A percentile compares a stretch with the other conserved stretches of the same genome.
Conservation (phyloP, 2,797 vertebrate species). For the Danio aesculapii region DNA sequence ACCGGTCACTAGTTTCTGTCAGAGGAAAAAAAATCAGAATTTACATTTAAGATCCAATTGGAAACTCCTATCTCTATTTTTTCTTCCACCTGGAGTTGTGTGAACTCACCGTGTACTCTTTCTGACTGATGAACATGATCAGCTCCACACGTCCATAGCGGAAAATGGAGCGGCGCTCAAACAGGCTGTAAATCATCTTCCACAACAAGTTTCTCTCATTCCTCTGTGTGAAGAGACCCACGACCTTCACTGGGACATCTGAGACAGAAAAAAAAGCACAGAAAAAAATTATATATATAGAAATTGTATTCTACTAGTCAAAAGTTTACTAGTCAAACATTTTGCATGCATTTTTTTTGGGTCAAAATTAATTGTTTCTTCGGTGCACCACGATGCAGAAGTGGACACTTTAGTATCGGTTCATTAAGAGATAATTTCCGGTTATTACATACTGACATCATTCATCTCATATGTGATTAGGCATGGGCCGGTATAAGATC, state of each 20-base stretch:
- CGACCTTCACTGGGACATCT: constrained; percentile 89
- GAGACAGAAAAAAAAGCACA: constrained; percentile 31
- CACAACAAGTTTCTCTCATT: constrained; percentile 82
- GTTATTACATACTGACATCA: too few relatives aligned
- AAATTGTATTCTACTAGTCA: too few relatives aligned
- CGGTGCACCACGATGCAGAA: too few relatives aligned
- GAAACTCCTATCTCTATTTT: neutral
- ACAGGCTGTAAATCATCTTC: constrained; percentile 86
- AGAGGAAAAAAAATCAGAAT: constrained; percentile 13
- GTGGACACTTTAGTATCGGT: too few relatives aligned
- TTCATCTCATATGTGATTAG: too few relatives aligned
- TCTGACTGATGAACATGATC: constrained; percentile 90
- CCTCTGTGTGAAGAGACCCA: constrained; percentile 83
- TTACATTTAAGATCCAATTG: neutral
- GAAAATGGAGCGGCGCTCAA: constrained; percentile 86
- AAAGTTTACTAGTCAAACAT: too few relatives aligned
- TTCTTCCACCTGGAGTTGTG: neutral
- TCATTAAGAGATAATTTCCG: too few relatives aligned
- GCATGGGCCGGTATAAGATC: too few relatives aligned
- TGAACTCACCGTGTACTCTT: constrained; percentile 83
- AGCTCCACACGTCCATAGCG: constrained; percentile 90
- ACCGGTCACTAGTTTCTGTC: constrained; percentile 81
- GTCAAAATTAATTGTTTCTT: too few relatives aligned
- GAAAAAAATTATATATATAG: neutral
- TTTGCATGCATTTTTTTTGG: too few relatives aligned